phyloP scores from a whole-genome alignment of 2,113 vertebrate genomes.

The Mastomys coucha region DNA sequence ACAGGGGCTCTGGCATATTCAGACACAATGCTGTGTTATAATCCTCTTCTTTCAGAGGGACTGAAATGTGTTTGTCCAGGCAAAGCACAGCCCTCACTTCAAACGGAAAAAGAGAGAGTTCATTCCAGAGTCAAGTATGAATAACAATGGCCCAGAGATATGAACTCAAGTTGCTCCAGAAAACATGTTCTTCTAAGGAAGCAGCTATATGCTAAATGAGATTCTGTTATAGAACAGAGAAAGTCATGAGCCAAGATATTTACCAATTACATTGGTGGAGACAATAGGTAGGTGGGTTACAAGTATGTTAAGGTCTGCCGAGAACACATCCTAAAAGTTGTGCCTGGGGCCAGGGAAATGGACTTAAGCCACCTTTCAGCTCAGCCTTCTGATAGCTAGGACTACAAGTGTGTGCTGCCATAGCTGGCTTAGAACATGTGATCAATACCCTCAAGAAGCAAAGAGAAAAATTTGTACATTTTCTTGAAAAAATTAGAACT shows the following conservation, averaged over 20 bases:
- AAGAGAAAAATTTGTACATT: neutral
- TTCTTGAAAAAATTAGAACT: neutral
- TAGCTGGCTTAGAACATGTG: neutral
- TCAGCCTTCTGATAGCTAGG: neutral
- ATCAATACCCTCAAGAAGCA: neutral
- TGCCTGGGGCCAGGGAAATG: neutral
- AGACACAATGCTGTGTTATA: neutral
- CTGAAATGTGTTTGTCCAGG: neutral
- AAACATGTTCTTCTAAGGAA: neutral
- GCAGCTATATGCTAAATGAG: neutral
- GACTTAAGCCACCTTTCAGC: neutral
- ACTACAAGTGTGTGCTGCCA: no score
- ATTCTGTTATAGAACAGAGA: neutral
- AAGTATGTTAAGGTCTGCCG: neutral
- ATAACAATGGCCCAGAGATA: neutral
- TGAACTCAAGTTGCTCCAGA: neutral
- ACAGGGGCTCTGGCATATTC: neutral
- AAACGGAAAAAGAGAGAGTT: neutral
- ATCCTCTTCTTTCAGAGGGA: neutral
- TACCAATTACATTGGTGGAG: neutral
- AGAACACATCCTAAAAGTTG: neutral
- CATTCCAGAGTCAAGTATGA: neutral
- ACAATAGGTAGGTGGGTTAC: neutral
- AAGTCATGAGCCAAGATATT: neutral
- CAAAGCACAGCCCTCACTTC: neutral